These are phyloP conservation scores for Thecophora atra DNA, from an alignment of 2,888 invertebrate species.

Conservation along the genomic window DNA sequence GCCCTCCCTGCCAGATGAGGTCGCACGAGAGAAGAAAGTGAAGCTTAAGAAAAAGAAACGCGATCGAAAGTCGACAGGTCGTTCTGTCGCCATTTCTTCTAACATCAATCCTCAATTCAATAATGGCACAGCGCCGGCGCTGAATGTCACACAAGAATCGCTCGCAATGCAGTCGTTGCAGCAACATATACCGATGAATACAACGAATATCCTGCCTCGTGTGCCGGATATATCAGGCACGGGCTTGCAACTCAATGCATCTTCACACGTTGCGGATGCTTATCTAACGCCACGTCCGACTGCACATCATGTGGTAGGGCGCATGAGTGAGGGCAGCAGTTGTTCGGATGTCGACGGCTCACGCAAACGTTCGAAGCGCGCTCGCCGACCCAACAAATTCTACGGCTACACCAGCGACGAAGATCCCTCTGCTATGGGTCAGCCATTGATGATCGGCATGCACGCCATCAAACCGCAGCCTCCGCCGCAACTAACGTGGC, in stretches of 20 bases:
- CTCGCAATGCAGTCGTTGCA: slow-evolving; percentile 49
- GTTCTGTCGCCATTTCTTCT: slow-evolving; percentile 55
- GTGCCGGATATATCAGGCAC: not conserved
- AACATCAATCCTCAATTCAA: slow-evolving; percentile 46
- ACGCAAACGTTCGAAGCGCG: slow-evolving; percentile 78
- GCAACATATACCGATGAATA: not conserved
- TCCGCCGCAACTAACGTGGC: slow-evolving; percentile 77
- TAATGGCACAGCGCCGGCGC: slow-evolving; percentile 11
- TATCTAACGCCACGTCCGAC: slow-evolving; percentile 49
- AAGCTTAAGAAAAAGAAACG: slow-evolving; percentile 77
- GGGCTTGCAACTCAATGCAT: slow-evolving; percentile 25
- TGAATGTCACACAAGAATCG: slow-evolving; percentile 62
- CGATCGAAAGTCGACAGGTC: slow-evolving; percentile 67
- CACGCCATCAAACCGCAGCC: slow-evolving; percentile 69
- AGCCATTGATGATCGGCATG: slow-evolving; percentile 59
- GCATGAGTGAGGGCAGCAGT: slow-evolving; percentile 64
- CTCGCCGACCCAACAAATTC: slow-evolving; percentile 84
- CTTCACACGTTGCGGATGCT: slow-evolving; percentile 35
- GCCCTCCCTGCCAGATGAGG: slow-evolving; percentile 69
- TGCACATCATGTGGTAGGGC: slow-evolving; percentile 47
- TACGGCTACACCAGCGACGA: slow-evolving; percentile 90
- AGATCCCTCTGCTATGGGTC: slow-evolving; percentile 67
- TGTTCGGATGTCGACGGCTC: slow-evolving; percentile 71
- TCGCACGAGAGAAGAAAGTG: slow-evolving; percentile 65
- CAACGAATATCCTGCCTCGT: not conserved